A percentile compares a stretch with the other conserved stretches of the same genome.
phyloP scores from a whole-genome alignment of 53 echinoderm and acorn worm genomes.

The Hippasteria phrygiana region DNA sequence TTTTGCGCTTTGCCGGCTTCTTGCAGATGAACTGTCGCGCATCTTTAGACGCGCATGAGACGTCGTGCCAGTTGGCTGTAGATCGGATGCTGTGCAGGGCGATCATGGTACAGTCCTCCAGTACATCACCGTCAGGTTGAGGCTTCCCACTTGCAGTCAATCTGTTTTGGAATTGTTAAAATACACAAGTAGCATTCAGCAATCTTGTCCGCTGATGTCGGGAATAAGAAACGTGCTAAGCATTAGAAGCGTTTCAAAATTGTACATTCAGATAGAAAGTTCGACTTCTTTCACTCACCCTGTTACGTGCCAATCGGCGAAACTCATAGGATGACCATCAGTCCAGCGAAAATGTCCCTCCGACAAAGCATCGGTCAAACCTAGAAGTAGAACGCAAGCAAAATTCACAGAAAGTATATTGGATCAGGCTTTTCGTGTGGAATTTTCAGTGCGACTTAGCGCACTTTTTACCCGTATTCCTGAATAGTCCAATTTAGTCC shows the following conservation, averaged over 20 bases:
- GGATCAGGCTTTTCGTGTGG: too few species aligned
- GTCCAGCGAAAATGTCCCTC: constrained; percentile 78
- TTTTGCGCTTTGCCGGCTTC: constrained; percentile 16
- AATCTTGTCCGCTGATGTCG: too few species aligned
- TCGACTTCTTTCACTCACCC: neutral
- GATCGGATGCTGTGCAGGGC: constrained; percentile 62
- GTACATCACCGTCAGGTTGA: constrained; percentile 74
- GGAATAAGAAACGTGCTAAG: too few species aligned
- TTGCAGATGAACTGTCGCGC: constrained; percentile 74
- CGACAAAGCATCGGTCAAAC: constrained; percentile 60
- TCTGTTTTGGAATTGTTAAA: neutral
- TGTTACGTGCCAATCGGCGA: constrained; percentile 80
- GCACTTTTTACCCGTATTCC: too few species aligned
- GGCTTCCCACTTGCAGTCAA: neutral
- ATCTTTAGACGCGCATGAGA: constrained; percentile 72
- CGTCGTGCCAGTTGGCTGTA: constrained; percentile 80
- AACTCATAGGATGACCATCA: constrained; percentile 75
- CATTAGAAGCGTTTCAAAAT: too few species aligned
- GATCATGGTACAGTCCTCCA: constrained; percentile 76
- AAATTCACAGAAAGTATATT: neutral
- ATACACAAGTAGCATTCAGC: too few species aligned
- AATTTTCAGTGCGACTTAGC: too few species aligned
- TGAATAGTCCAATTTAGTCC: too few species aligned
- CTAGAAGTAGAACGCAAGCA: too few species aligned
- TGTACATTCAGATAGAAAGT: too few species aligned